phyloP scores from a whole-genome alignment of 2,888 invertebrate species.

The Campoletis raptor region DNA sequence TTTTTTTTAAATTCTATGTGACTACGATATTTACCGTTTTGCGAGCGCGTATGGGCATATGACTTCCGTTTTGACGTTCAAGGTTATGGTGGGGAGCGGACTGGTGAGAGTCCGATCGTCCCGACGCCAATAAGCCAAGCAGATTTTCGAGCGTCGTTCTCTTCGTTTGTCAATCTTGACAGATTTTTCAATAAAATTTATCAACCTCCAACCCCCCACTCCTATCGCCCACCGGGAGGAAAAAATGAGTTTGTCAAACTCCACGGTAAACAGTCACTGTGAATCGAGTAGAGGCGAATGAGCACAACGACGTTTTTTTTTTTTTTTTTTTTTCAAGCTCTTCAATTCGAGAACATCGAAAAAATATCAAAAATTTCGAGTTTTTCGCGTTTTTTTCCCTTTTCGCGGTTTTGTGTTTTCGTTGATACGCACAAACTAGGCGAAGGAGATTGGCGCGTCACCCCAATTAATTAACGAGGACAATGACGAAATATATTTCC shows the following conservation, averaged over 20 bases:
- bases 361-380: background rate
- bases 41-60: slow-evolving; percentile 84
- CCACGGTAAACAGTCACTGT: background rate
- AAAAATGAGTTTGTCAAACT: background rate
- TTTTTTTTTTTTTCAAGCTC: background rate
- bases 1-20: background rate
- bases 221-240: background rate
- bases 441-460: background rate
- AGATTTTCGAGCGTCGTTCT: slow-evolving; percentile 62
- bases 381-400: background rate
- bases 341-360: background rate
- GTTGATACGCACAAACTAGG: background rate
- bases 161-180: background rate
- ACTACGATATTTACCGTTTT: slow-evolving; percentile 81
- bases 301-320: background rate
- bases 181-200: background rate
- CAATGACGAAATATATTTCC: background rate
- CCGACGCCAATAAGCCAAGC: slow-evolving; percentile 66
- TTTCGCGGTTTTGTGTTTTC: background rate
- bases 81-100: slow-evolving; percentile 63
- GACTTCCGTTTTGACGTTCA: slow-evolving; percentile 77
- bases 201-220: background rate
- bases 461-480: background rate
- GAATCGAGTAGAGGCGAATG: background rate
- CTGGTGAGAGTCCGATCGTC: slow-evolving; percentile 57